phyloP scores from a whole-genome alignment of 2,888 invertebrate genomes.

The Ommatoiulus sabulosus region DNA sequence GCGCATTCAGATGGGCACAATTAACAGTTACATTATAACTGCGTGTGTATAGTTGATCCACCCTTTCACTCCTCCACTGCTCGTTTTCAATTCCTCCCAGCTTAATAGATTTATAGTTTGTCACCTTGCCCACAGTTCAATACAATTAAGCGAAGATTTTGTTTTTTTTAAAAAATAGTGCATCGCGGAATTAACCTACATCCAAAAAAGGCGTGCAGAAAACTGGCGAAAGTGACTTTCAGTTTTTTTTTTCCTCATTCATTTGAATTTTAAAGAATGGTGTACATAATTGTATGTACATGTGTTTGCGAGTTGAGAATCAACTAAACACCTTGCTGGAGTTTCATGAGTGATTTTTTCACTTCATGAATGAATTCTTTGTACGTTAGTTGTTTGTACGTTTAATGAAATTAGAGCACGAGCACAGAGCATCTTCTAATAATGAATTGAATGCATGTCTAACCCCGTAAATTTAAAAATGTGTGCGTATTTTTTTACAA shows the following conservation, averaged over 20 bases:
- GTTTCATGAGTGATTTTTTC: no score
- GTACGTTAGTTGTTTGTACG: no score
- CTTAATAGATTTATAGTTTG: neutral
- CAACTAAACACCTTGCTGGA: no score
- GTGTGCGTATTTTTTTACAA: no score
- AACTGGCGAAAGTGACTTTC: slow-evolving; percentile 17
- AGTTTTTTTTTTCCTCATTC: neutral
- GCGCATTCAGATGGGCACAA: slow-evolving; percentile 42
- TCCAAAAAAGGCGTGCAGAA: slow-evolving; percentile 2
- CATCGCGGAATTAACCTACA: slow-evolving; percentile 1
- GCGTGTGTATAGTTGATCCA: neutral
- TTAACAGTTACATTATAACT: slow-evolving; percentile 44
- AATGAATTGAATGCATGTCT: no score
- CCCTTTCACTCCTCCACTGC: slow-evolving; percentile 19
- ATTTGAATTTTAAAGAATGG: neutral
- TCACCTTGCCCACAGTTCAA: slow-evolving; percentile 47
- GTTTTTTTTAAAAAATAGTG: slow-evolving; percentile 4
- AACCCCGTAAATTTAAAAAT: no score
- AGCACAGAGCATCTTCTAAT: no score
- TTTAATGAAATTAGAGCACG: no score
- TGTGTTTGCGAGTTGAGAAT: no score
- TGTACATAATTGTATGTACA: neutral
- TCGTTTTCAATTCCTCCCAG: neutral
- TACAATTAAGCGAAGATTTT: slow-evolving; percentile 44
- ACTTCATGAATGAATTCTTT: no score